Percentiles rank a stretch among this genome's conserved stretches.
phyloP scores from a whole-genome alignment of 2,113 vertebrate species.

The Odobenus rosmarus region DNA sequence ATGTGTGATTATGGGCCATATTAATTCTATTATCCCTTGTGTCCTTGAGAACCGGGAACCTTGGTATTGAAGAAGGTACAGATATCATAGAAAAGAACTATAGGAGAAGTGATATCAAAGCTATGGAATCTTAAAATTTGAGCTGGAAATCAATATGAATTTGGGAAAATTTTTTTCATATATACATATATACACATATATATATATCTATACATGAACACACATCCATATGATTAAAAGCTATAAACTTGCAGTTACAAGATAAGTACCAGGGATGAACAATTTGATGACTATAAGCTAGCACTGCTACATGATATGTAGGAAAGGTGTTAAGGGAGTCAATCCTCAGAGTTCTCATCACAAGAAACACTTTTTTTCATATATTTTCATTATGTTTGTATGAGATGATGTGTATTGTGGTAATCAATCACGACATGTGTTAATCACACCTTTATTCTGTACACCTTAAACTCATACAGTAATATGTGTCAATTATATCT shows the following conservation, averaged over 20 bases:
- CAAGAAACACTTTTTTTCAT: background rate
- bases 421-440: background rate
- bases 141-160: background rate
- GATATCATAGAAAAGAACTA: background rate
- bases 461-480: background rate
- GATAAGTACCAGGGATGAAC: background rate
- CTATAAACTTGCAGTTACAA: background rate
- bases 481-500: background rate
- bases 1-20: background rate
- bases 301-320: background rate
- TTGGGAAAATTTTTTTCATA: background rate
- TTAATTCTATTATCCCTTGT: background rate
- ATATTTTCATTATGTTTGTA: background rate
- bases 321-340: background rate
- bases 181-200: background rate
- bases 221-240: background rate
- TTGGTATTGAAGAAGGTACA: background rate
- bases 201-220: background rate
- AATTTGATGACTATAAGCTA: background rate
- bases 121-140: background rate
- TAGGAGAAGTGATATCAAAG: background rate
- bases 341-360: background rate
- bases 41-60: background rate
- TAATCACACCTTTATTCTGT: background rate
- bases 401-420: background rate